Base-by-base conservation (phyloP, 2,888 invertebrate species). In the Stenurella melanura region DNA sequence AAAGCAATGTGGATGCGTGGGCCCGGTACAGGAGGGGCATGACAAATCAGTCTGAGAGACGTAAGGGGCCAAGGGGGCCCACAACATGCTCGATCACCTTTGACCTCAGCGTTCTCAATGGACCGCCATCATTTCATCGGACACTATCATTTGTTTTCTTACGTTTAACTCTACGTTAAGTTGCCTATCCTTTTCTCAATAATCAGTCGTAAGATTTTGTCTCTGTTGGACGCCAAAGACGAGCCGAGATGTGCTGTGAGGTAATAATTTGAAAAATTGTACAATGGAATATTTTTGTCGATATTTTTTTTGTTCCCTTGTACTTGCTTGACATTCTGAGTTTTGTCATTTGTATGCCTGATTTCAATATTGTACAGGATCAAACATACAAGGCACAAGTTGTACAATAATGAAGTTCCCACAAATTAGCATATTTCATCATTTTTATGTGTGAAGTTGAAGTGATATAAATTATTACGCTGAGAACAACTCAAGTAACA, bases 101-200 rank as follows among this genome's bases (percentile, higher is more conserved):
- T 88, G 87, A 88, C 88, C 88, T 83, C 85, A 81, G 81, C 83
- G 85, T 87, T 86, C 86, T 88, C 88, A 88, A 88, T 88, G 88
- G 87, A 87, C 87, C 87, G 87, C 87, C 87, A 87, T 88, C 87
- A 87, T 87, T 87, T 85, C 86, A 87, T 86, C 87, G 86, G 87
- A 87, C 87, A 86, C 87, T 87, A 86, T 87, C 87, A 87, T 88
- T 88, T 88, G 86, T 87, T 85, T 83, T 81, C 80, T 78, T 80
- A 76, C 78, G 80, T 78, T 76, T 73, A 63, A 75, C 80, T 76
- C 75, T 79, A 80, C 82, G 81, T 79, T 75, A 19, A 50, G 68
- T 77, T 61, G 19, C 17, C 42, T 19, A 67, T 72, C 74, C 71
- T 61, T 73, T 70, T 69, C 73, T 73, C 74, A 57, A 67, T 61